Base-by-base conservation (phyloP, 2,113 vertebrate species). In the Thamnophis sirtalis region DNA sequence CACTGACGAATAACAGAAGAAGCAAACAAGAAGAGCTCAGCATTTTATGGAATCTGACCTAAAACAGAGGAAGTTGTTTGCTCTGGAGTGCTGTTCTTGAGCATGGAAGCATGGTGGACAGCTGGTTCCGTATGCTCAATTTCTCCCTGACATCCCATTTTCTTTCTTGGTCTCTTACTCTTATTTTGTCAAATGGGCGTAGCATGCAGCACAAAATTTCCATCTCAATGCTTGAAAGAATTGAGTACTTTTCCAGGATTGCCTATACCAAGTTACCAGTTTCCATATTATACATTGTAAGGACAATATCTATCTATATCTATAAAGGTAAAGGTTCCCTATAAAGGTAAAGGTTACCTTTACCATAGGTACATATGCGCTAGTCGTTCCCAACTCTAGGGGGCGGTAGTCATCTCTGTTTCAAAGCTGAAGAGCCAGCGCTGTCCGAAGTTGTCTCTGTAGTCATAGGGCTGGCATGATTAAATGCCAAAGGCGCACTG, bases 41-140 rank as follows among this genome's bases (percentile, higher is more conserved):
- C 48, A 48, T 63, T 88, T 86, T 87, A 43, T 58, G 54, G 68
- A 43, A 58, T n/a, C 84, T 26, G 50, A 84, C 85, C 51, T 63
- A 50, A 60, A 84, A 24, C 50, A 88, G n/a, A 54, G 50, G 89
- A 87, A 53, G 38, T 17, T 33, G 26, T 90, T 88, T 85, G n/a
- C 90, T 90, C 89, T 91, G 54, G 86, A 54, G 90, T 88, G 68
- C 89, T 89, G 28, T 91, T 84, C 10, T 49, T 63, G 55, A 93
- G 90, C 90, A 91, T 3, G 53, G 68, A 60, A 85, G 33, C 73
- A 91, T 86, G 56, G 90, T 89, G 33, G 86, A 63, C 56, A 89
- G 86, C 92, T 93, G 87, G 55, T 68, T 91, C 86, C 73, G 15
- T 89, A 84, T 89, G 92, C 19, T 54, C 48, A 38, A 50, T 87